Conservation (phyloP, 2,888 invertebrate genomes). For the Meteorus colon region DNA sequence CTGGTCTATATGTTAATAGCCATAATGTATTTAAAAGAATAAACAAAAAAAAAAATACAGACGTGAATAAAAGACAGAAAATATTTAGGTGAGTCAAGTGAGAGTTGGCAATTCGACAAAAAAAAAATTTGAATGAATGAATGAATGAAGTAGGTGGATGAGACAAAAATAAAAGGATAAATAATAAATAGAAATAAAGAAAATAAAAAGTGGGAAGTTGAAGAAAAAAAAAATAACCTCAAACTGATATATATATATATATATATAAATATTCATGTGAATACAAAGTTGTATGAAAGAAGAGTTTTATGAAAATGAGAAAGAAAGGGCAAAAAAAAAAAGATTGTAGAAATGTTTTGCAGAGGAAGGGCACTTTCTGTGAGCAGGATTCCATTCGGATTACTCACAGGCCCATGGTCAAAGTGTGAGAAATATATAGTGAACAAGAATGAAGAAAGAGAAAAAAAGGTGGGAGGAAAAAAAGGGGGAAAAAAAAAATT, state of each 20-base stretch:
- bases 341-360: constrained; percentile 47
- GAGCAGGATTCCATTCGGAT: constrained; percentile 63
- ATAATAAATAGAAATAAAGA: constrained; percentile 19
- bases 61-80: not conserved
- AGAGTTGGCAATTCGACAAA: not conserved
- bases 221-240: constrained; percentile 21
- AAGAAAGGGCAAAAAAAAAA: not conserved
- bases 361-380: constrained; percentile 57
- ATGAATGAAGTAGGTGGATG: not conserved
- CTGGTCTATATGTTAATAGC: not conserved
- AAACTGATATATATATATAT: constrained; percentile 6
- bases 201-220: not conserved
- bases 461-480: constrained; percentile 10
- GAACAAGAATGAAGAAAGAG: constrained; percentile 28
- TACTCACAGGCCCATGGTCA: constrained; percentile 53
- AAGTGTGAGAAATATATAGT: constrained; percentile 36
- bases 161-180: not conserved
- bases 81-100: constrained; percentile 1
- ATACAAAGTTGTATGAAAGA: constrained; percentile 32
- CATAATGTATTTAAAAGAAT: not conserved
- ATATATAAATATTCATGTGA: constrained; percentile 4
- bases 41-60: not conserved
- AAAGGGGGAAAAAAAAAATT: constrained; percentile 17
- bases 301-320: constrained; percentile 28
- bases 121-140: not conserved